Evolutionary conservation across 2,888 invertebrate genomes (phyloP).

Genomic region (Callyntrura sp.): DNA sequence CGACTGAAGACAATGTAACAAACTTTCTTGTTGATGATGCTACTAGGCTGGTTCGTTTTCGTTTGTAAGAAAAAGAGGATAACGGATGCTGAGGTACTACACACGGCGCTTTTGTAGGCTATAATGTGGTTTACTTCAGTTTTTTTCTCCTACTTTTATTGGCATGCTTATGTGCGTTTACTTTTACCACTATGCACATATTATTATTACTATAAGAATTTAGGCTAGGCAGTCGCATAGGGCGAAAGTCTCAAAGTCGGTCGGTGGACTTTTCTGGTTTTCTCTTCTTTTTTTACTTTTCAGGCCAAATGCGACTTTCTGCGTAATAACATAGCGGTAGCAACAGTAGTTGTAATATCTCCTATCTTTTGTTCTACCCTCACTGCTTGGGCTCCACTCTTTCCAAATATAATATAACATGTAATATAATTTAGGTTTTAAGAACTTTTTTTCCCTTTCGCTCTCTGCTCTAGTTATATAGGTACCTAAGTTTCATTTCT

Average conservation of each 20-base stretch:
- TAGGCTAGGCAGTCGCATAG: background rate
- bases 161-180: conserved; percentile 57
- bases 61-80: background rate
- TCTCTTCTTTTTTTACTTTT: background rate
- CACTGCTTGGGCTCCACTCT: background rate
- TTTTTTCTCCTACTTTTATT: conserved; percentile 53
- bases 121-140: conserved; percentile 59
- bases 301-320: conserved; percentile 40
- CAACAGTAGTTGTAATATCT: conserved; percentile 8
- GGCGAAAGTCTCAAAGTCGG: conserved; percentile 44
- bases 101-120: conserved; percentile 35
- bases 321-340: background rate
- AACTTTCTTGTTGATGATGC: conserved; percentile 33
- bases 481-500: background rate
- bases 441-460: conserved; percentile 22
- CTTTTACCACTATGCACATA: conserved; percentile 1
- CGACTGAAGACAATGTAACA: conserved; percentile 49
- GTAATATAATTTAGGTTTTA: conserved; percentile 15
- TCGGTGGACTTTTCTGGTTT: conserved; percentile 21
- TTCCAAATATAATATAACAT: conserved; percentile 4
- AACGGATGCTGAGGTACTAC: conserved; percentile 41
- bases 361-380: conserved; percentile 22
- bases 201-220: background rate
- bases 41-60: conserved; percentile 8
- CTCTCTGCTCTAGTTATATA: background rate